Evolutionary conservation across 2,888 invertebrate genomes (phyloP).

Genomic region (Tachina grossa): DNA sequence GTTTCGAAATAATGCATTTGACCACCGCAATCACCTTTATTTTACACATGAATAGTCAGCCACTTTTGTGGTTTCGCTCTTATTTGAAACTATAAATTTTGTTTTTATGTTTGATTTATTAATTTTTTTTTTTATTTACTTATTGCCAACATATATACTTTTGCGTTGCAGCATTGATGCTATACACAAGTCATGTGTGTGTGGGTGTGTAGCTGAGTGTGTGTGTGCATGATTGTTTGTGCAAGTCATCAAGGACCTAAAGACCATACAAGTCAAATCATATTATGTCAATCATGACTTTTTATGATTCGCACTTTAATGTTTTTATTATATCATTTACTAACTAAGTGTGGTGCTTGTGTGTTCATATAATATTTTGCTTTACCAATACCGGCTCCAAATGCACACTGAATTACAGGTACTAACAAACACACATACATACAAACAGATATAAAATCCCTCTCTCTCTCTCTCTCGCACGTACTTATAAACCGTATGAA

Average conservation of each 20-base stretch:
- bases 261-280: constrained; percentile 54
- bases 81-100: constrained; percentile 39
- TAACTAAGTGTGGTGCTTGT: constrained; percentile 49
- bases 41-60: constrained; percentile 36
- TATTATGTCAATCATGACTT: constrained; percentile 63
- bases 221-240: neutral
- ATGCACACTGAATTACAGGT: neutral
- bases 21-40: constrained; percentile 51
- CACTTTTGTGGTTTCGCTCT: constrained; percentile 43
- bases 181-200: neutral
- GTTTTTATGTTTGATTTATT: constrained; percentile 20
- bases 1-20: constrained; percentile 41
- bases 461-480: too few relatives aligned
- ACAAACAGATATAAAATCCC: neutral
- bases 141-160: neutral
- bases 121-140: neutral
- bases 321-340: constrained; percentile 61
- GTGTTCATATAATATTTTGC: neutral
- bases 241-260: constrained; percentile 2
- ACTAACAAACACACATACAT: neutral
- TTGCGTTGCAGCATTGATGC: neutral
- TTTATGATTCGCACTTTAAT: constrained; percentile 60
- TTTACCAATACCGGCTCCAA: neutral
- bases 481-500: neutral
- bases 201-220: neutral